phyloP scores from a whole-genome alignment of 2,113 vertebrate genomes.

The Pelecanus crispus region DNA sequence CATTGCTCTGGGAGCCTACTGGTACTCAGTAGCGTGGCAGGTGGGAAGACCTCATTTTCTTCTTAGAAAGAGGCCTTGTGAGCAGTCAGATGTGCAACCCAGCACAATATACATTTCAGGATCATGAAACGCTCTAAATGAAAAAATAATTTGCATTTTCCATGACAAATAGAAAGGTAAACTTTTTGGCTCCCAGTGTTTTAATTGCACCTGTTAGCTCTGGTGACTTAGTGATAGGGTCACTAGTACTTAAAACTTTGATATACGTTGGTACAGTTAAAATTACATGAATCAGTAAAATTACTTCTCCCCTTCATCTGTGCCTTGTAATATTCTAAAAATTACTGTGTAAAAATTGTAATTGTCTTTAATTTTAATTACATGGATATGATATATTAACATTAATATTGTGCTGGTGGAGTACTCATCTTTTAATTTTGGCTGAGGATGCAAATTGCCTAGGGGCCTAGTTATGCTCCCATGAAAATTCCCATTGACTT shows the following conservation, averaged over 20 bases:
- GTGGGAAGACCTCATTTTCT: neutral
- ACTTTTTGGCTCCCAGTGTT: neutral
- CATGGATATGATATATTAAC: neutral
- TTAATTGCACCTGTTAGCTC: neutral
- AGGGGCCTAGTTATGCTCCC: neutral
- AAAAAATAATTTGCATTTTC: neutral
- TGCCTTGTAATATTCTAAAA: neutral
- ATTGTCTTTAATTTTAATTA: neutral
- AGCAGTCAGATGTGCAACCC: neutral
- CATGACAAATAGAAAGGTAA: neutral
- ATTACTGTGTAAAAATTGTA: neutral
- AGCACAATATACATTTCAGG: neutral
- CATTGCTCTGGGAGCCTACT: neutral
- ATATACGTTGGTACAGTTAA: neutral
- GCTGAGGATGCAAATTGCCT: neutral
- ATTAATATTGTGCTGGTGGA: neutral
- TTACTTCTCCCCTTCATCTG: neutral
- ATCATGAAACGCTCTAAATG: neutral
- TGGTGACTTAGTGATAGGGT: neutral
- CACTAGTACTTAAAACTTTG: neutral
- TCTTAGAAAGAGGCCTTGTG: neutral
- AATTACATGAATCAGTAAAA: neutral
- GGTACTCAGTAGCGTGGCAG: neutral
- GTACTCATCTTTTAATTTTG: neutral
- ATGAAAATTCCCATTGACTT: neutral